Base-by-base conservation (phyloP, 2,888 invertebrate genomes). In the Plagodis pulveraria region DNA sequence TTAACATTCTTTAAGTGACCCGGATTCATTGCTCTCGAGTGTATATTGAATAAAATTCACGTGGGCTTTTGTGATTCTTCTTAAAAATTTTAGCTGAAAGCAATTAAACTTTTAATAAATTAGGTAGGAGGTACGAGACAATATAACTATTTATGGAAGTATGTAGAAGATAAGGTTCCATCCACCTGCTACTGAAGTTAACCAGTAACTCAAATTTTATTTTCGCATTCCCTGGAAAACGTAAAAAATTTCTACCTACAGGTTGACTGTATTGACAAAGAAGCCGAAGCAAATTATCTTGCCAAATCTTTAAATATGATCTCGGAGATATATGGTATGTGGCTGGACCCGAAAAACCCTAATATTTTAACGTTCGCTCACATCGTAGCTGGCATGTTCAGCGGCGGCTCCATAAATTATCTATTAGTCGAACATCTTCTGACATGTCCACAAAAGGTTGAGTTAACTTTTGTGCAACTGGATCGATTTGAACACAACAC, bases 401-500 rank as follows among this genome's bases (percentile, higher is more conserved):
- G 81, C 77, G 83, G 82, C 81, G 77, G 83, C 79, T 79, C 81
- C 83, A 91, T 92, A 92, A 92, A 91, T 91, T 89, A 91, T 89
- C 89, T 91, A 90, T 90, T 90, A 90, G 86, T 66, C 65, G 88
- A 88, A 89, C 84, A 85, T 88, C 86, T 84, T 84, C 87, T 87
- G 91, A 91, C 91, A 79, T 86, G 71, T 79, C 72, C 80, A 91
- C 90, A 92, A 92, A 83, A 76, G 83, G 76, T 78, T 75, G 81
- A 86, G 82, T 80, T 81, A 83, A 90, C 86, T 89, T 90, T 89
- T 91, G 90, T 91, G 90, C 91, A 91, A 91, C 86, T 76, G 81
- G 73, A 80, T 76, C 76, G 80, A 77, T 74, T 71, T 49, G 60
- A 62, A 73, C 73, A 77, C 67, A 70, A 70, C 66, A 79, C 84